Evolutionary conservation across 2,113 vertebrate genomes (phyloP).

Genomic region (Morphnarchus princeps): DNA sequence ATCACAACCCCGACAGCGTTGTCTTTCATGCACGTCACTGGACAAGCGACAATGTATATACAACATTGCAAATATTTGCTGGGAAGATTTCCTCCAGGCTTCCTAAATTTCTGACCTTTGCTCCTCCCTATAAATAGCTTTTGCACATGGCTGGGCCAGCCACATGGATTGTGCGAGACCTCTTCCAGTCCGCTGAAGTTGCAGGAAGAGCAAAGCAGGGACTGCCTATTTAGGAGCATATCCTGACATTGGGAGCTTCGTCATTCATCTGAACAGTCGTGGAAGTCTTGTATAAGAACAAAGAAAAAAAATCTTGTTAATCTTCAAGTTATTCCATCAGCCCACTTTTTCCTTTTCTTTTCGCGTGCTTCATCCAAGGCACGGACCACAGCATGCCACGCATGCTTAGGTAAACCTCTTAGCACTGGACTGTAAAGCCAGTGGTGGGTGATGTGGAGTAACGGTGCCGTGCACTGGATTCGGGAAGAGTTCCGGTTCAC

Average conservation of each 20-base stretch:
- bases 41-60: background rate
- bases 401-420: background rate
- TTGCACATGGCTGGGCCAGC: background rate
- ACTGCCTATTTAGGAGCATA: background rate
- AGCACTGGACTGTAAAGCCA: background rate
- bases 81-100: constrained; percentile 22
- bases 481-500: background rate
- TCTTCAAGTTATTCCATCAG: background rate
- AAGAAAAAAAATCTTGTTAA: background rate
- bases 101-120: constrained; percentile 34
- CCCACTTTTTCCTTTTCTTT: background rate
- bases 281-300: background rate
- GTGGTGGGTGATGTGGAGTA: background rate
- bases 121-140: constrained; percentile 20
- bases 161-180: background rate
- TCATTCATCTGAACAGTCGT: background rate
- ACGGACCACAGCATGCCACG: background rate
- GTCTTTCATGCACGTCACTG: background rate
- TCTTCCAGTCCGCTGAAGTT: background rate
- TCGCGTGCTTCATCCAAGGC: rapidly evolving
- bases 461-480: background rate
- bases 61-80: background rate
- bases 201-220: background rate
- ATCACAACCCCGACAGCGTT: background rate
- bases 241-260: background rate